These are phyloP conservation scores for Misgurnus mizolepis DNA, from an alignment of 2,113 vertebrate genomes.

Conservation along the genomic window DNA sequence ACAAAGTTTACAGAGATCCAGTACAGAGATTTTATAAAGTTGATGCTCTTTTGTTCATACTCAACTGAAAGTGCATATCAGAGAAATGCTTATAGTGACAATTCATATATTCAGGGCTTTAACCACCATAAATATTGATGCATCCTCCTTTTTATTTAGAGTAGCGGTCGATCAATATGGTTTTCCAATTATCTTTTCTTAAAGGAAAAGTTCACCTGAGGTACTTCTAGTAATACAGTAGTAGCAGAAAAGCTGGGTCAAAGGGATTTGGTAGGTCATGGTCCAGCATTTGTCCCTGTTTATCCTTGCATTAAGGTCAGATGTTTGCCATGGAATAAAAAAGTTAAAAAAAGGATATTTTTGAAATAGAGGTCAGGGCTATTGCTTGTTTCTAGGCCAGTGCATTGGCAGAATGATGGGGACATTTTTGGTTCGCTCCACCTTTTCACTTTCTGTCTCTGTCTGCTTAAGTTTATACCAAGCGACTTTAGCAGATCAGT, in stretches of 20 bases:
- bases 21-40: neutral
- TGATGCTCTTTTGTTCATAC: neutral
- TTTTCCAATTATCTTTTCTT: neutral
- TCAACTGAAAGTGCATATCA: neutral
- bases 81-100: no score
- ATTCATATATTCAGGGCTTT: neutral
- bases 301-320: conserved; percentile 25
- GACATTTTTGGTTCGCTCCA: neutral
- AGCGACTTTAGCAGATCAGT: neutral
- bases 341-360: conserved; percentile 11
- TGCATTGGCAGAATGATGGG: conserved; percentile 13
- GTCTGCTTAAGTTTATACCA: neutral
- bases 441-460: conserved; percentile 15
- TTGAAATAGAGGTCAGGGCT: conserved; percentile 33
- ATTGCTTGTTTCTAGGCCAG: conserved; percentile 32
- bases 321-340: neutral
- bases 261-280: neutral
- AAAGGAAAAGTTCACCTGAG: no score
- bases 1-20: no score
- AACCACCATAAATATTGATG: neutral
- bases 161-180: neutral
- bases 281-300: conserved; percentile 18
- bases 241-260: neutral
- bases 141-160: neutral
- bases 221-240: no score